phyloP scores from a whole-genome alignment of 2,888 invertebrate genomes.

The Nemurella pictetii region DNA sequence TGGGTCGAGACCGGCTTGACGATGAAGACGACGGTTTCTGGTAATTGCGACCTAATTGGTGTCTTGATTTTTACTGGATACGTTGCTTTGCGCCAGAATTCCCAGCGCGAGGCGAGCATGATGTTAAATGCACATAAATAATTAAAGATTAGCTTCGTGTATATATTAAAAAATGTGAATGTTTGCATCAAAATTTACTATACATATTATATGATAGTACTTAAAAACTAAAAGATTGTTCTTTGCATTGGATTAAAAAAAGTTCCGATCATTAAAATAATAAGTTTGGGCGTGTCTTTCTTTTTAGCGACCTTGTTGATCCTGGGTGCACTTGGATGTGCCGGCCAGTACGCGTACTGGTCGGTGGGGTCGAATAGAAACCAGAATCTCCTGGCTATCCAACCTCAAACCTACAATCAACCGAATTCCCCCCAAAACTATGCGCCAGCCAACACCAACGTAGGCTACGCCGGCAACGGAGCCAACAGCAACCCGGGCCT shows the following conservation, averaged over 20 bases:
- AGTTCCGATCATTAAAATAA: neutral
- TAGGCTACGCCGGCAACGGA: neutral
- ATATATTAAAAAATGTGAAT: constrained; percentile 1
- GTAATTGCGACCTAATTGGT: constrained; percentile 7
- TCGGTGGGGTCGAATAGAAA: no score
- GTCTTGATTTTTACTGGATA: neutral
- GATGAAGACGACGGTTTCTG: constrained; percentile 14
- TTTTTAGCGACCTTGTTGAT: neutral
- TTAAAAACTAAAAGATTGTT: constrained; percentile 5
- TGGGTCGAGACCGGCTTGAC: neutral
- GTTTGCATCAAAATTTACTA: constrained; percentile 6
- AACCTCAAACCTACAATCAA: no score
- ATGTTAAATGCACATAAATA: constrained; percentile 18
- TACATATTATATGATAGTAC: constrained; percentile 2
- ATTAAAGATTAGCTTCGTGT: constrained; percentile 26
- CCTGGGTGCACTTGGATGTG: neutral
- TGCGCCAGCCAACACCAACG: no score
- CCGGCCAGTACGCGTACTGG: neutral
- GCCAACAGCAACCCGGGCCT: neutral
- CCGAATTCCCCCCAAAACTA: no score
- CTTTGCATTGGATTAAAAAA: neutral
- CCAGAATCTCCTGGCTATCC: no score
- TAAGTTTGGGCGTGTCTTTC: neutral
- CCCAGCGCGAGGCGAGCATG: neutral
- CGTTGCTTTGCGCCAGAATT: neutral